Base-by-base conservation (phyloP, 1,140 invertebrate species). In the Cyphomyrmex costatus region DNA sequence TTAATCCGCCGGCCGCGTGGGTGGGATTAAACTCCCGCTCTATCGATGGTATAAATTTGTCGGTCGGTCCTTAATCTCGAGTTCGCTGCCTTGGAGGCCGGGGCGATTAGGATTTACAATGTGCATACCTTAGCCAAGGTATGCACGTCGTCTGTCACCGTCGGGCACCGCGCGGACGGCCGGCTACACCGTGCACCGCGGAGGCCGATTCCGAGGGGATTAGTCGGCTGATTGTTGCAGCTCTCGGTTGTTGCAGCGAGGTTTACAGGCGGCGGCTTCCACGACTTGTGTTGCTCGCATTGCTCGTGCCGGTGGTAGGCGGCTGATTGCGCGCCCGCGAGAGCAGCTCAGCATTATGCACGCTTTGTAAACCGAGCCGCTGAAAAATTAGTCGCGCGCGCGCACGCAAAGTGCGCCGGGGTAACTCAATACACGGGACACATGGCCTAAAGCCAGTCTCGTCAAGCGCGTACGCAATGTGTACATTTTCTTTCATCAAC, bases 321-420 rank as follows among this genome's bases (percentile, higher is more conserved):
- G 85, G 87, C 61, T 91, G 90, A 91, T 91, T 91, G 90, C 87
- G 71, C 71, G 77, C 58, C 61, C 85, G 56, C 70, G 86, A 66
- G 87, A 65, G 79, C 80, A 86, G 70, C 88, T 21, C 85, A 51
- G 90, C 87, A 91, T 91, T 91, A 91, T 91, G 90, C 90, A 89
- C 90, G 90, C 88, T 91, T 91, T 91, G 89, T 91, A 91, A 91
- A 80, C 88, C 82, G 85, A 91, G 90, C 87, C 88, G 90, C 88
- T 91, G 90, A 91, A 91, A 91, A 91, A 91, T 91, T 91, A 87
- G 78, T 88, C 66, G 71, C 73, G 65, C 77, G 86, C 77, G 77
- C n/a, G 51, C 16, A 36, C 65, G 71, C 74, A 53, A 80, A 68
- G 74, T 82, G 49, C 79, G 56, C 61, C 36, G 30, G 78, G 53